Conservation (phyloP, 2,113 vertebrate species). For the Todiramphus chloris region DNA sequence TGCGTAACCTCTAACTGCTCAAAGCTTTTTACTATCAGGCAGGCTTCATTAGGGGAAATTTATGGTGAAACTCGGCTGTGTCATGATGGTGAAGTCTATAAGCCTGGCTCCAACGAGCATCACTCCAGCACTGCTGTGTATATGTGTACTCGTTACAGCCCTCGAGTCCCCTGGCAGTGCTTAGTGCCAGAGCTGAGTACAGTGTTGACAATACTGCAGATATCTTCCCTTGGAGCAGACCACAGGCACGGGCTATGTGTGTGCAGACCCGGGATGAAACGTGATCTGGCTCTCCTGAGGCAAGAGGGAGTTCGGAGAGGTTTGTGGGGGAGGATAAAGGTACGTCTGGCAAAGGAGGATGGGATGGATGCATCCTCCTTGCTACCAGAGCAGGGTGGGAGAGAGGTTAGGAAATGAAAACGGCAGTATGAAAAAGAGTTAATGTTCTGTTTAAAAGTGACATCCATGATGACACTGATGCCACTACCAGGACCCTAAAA, state of each 20-base stretch:
- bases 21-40: conserved; percentile 16
- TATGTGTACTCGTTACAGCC: neutral
- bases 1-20: neutral
- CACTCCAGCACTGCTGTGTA: neutral
- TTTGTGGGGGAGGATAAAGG: neutral
- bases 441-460: neutral
- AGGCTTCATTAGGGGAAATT: neutral
- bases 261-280: neutral
- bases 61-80: neutral
- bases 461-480: neutral
- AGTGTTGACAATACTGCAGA: neutral
- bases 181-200: neutral
- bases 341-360: neutral
- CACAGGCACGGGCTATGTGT: neutral
- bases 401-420: neutral
- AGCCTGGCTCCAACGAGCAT: neutral
- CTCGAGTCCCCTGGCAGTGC: neutral
- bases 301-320: neutral
- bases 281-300: neutral
- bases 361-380: neutral
- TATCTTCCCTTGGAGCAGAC: neutral
- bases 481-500: neutral
- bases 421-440: accelerated
- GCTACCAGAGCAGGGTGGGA: neutral
- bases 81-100: neutral